Conservation (phyloP, 2,113 vertebrate genomes). For the Hippocampus abdominalis region DNA sequence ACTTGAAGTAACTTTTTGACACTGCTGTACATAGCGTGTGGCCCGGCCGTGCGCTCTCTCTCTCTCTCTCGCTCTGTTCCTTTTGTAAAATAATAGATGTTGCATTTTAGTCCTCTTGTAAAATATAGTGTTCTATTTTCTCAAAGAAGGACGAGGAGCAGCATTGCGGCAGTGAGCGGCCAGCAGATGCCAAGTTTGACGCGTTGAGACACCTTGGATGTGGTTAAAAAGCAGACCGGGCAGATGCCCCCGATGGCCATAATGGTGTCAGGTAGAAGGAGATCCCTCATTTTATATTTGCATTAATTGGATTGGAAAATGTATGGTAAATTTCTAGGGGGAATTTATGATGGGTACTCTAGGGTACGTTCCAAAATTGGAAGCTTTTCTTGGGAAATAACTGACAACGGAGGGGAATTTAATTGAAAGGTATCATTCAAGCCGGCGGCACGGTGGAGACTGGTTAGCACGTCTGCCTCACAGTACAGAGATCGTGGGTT, state of each 20-base stretch:
- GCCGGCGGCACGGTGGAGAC: no score
- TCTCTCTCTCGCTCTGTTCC: background rate
- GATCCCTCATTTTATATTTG: background rate
- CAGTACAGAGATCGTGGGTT: no score
- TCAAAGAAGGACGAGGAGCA: constrained; percentile 61
- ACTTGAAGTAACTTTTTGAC: background rate
- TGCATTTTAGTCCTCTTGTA: constrained; percentile 65
- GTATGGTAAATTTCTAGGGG: background rate
- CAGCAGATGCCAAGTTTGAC: background rate
- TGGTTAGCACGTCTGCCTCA: no score
- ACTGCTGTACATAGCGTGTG: constrained; percentile 68
- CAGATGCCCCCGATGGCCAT: background rate
- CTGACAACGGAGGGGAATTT: no score
- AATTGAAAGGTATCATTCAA: no score
- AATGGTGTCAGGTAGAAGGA: constrained; percentile 18
- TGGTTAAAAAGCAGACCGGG: constrained; percentile 12
- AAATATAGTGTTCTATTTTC: constrained; percentile 71
- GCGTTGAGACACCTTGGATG: constrained; percentile 43
- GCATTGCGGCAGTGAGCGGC: background rate
- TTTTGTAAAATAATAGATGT: constrained; percentile 77
- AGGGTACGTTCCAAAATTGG: no score
- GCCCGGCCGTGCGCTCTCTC: constrained; percentile 43
- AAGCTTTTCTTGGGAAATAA: no score
- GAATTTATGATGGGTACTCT: no score
- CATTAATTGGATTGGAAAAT: no score